These are phyloP conservation scores for Drosophila nigrodunni DNA, from an alignment of 1,140 invertebrate species.

Conservation along the genomic window DNA sequence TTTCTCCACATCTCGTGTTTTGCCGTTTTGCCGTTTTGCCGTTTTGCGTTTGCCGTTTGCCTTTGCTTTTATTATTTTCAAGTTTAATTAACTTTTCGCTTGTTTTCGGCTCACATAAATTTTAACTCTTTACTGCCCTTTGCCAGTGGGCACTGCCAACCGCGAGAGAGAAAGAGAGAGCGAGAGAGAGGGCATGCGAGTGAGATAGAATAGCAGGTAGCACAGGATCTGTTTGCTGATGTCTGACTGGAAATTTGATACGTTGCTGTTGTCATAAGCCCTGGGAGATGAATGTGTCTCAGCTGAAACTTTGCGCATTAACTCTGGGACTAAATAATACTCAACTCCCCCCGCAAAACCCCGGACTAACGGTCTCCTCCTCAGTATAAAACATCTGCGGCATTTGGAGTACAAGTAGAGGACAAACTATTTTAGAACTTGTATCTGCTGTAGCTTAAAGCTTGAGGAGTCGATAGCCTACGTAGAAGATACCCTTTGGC, in stretches of 20 bases:
- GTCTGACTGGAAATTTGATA: constrained; percentile 69
- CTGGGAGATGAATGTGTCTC: constrained; percentile 35
- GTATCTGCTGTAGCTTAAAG: too few species aligned
- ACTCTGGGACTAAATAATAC: neutral
- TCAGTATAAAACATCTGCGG: neutral
- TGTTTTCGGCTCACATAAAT: constrained; percentile 76
- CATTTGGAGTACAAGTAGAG: neutral
- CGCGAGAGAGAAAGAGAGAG: neutral
- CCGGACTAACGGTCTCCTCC: neutral
- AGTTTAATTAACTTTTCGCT: constrained; percentile 81
- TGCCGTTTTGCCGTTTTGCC: constrained; percentile 8
- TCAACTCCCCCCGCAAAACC: neutral
- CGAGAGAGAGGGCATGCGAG: neutral
- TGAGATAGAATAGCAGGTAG: neutral
- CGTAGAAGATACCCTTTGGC: too few species aligned
- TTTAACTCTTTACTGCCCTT: constrained; percentile 57
- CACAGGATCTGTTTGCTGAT: constrained; percentile 25
- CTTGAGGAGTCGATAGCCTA: too few species aligned
- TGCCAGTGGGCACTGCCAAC: constrained; percentile 21
- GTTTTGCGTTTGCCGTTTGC: constrained; percentile 28
- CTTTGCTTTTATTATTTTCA: constrained; percentile 81
- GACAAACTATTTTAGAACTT: too few species aligned
- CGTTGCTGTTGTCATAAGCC: constrained; percentile 53
- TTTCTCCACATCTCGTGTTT: constrained; percentile 38
- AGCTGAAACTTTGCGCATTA: constrained; percentile 32